phyloP scores from a whole-genome alignment of 2,113 vertebrate genomes.

The Cacatua alba region DNA sequence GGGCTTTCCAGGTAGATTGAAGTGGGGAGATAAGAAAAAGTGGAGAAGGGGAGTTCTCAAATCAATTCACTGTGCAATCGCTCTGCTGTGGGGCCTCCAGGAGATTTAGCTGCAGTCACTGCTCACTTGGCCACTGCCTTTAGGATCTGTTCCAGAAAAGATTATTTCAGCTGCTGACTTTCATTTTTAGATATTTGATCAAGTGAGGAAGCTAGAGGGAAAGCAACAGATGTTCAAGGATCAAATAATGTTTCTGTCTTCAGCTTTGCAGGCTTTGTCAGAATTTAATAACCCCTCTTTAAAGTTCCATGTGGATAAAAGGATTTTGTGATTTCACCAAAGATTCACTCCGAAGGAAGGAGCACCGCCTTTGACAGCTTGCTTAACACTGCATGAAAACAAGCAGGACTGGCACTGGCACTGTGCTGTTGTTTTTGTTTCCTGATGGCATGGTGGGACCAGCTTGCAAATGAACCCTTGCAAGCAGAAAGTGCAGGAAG shows the following conservation, averaged over 20 bases:
- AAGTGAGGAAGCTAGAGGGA: background rate
- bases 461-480: background rate
- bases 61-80: background rate
- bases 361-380: background rate
- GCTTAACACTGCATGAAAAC: background rate
- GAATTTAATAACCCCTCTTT: background rate
- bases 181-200: background rate
- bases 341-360: background rate
- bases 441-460: background rate
- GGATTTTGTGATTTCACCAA: background rate
- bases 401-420: background rate
- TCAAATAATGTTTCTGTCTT: background rate
- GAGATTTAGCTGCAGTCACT: background rate
- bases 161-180: background rate
- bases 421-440: background rate
- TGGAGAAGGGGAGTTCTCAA: background rate
- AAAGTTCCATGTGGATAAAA: background rate
- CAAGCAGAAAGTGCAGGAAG: background rate
- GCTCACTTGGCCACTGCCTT: background rate
- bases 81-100: background rate
- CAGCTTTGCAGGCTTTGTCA: background rate
- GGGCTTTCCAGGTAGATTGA: background rate
- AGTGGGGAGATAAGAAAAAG: background rate
- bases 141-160: background rate
- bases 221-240: background rate